Base-by-base conservation (phyloP, 2,888 invertebrate genomes). In the Capitulum mitella region DNA sequence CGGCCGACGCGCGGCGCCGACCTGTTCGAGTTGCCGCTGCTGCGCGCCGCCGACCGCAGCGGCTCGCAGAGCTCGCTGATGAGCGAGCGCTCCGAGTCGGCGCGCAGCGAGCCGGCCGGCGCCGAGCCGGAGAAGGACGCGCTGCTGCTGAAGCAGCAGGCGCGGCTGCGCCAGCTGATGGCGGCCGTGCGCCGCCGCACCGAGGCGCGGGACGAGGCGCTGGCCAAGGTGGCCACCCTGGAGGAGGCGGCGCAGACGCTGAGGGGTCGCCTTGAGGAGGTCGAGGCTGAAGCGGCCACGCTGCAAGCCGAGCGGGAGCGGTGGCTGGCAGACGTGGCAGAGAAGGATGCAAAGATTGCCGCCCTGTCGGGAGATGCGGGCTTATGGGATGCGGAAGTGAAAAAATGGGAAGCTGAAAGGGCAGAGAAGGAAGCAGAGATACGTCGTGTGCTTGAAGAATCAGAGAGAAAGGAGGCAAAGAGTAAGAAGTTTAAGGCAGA, bases 91-190 rank as follows among this genome's bases (percentile, higher is more conserved):
- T 76, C 76, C 32, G 76, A 76, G 29, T 48, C 76, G 3, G 46
- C 46, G 14, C 76, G 76, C n/a, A 37, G 40, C 19, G 76, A 76
- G 43, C 76, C 76, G 76, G n/a, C 46, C 5, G 48, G 40, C 46
- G 76, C 43, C 26, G 76, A 76, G n/a, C 10, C 29, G 0, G 76
- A 76, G 43, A 46, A 43, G 32, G 76, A 76, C 46, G 29, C 76
- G 29, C 46, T 76, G 76, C 46, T 76, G 76, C 76, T 46, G 46
- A 76, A 48, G 19, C 76, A 76, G 29, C 76, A 48, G 43, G n/a
- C 76, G 26, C 43, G 48, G 29, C 76, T 76, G 43, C 43, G 43
- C 8, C 76, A 76, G 76, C 46, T 48, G 76, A 43, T 19, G 46
- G 43, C 76, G 0, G 76, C 76, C 29, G 46, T 76, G 10, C 43